Base-by-base conservation (phyloP, 1,140 invertebrate genomes). In the Sinella curviseta region DNA sequence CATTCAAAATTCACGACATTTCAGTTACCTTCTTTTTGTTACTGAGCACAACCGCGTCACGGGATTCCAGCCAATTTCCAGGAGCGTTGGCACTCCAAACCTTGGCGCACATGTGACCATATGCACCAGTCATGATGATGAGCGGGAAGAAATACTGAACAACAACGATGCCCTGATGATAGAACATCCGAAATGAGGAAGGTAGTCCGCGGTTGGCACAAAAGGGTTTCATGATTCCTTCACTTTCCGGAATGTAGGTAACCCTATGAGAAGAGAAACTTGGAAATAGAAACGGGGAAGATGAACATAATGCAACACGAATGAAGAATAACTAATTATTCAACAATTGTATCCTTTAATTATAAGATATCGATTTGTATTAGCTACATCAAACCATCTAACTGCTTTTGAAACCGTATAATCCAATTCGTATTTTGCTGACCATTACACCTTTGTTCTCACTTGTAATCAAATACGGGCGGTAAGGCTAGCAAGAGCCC, bases 11-110 rank as follows among this genome's bases (percentile, higher is more conserved):
- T n/a, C n/a, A n/a, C n/a, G n/a, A n/a, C n/a, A n/a, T 26, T 60
- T 60, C 17, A 8, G 4, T 87, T 87, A 94, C 94, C 90, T 93
- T 94, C 83, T 93, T 93, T 84, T 94, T 94, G 85, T 95, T 94
- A 81, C 90, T 90, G 86, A 93, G 90, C 31, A 94, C 88, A 67
- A 91, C 91, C 0, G 92, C 92, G 84, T 95, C 93, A 30, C 93
- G 86, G 0, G 89, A 90, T 84, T 93, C 91, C 84, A 93, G 90
- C 0, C 92, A 92, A 82, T 93, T 92, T 0, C 94, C 93, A 0
- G 93, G 94, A 0, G 93, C 91, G 31, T 89, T 88, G 0, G 91
- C 91, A 1, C 92, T 91, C 93, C 93, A 94, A 33, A 95, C 87
- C 77, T 91, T 90, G 77, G 92, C 88, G 0, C 90, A 92, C 90